Conservation (phyloP, 2,888 invertebrate genomes). For the Lymantria monacha region DNA sequence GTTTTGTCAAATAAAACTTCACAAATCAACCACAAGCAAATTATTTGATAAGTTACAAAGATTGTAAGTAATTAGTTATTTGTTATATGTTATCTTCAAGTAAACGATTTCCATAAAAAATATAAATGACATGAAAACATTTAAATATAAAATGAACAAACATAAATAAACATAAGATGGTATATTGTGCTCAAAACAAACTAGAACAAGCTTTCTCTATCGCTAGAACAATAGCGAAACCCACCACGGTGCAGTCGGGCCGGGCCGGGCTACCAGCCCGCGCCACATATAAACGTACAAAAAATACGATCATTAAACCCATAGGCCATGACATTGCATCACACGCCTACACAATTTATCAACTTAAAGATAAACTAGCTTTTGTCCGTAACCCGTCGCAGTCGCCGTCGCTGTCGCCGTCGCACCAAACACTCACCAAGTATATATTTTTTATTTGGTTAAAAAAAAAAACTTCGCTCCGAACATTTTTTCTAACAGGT, state of each 20-base stretch:
- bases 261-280: conserved; percentile 2
- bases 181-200: conserved; percentile 28
- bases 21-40: no score
- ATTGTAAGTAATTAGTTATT: no score
- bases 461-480: background rate
- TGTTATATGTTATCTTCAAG: no score
- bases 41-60: no score
- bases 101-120: no score
- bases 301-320: conserved; percentile 5
- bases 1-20: no score
- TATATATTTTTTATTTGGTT: background rate
- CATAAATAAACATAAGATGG: no score
- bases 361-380: conserved; percentile 8
- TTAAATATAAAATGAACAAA: no score
- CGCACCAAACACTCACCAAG: background rate
- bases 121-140: no score
- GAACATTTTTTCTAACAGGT: background rate
- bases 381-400: background rate
- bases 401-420: no score
- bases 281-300: conserved; percentile 12
- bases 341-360: conserved; percentile 11
- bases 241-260: conserved; percentile 6
- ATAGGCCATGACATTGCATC: conserved; percentile 7
- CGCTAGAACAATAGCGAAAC: conserved; percentile 32
- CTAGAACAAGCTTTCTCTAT: conserved; percentile 30